Evolutionary conservation across 2,888 invertebrate species (phyloP).

Genomic region (Xestia xanthographa): DNA sequence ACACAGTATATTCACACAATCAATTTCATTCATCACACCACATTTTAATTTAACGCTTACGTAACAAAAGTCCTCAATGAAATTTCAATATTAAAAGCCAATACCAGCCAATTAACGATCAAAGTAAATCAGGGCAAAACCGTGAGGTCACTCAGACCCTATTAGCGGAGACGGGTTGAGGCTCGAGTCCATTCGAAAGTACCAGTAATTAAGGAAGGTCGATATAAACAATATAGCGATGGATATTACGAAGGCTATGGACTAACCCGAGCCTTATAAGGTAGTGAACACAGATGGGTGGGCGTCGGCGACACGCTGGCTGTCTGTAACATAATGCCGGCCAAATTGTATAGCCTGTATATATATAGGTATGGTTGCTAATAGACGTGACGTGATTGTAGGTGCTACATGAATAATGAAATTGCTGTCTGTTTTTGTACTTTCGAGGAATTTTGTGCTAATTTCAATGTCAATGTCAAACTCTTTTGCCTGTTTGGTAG

Average conservation of each 20-base stretch:
- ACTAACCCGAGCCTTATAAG: constrained; percentile 73
- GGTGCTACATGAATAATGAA: constrained; percentile 11
- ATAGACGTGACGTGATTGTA: constrained; percentile 24
- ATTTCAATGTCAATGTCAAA: constrained; percentile 13
- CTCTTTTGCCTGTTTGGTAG: neutral
- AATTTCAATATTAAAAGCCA: constrained; percentile 64
- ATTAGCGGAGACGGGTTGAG: constrained; percentile 76
- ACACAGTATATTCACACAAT: neutral
- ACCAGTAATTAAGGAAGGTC: constrained; percentile 79
- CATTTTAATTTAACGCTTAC: constrained; percentile 56
- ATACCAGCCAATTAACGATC: constrained; percentile 77
- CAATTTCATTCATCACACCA: constrained; percentile 53
- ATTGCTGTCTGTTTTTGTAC: neutral
- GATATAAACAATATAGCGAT: constrained; percentile 73
- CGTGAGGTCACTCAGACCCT: constrained; percentile 76
- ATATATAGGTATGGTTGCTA: constrained; percentile 29
- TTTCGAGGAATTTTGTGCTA: constrained; percentile 2
- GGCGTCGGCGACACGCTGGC: constrained; percentile 75
- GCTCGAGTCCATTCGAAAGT: constrained; percentile 76
- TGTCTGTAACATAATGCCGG: constrained; percentile 58
- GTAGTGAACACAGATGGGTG: constrained; percentile 67
- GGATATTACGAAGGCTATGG: constrained; percentile 67
- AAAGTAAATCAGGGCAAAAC: constrained; percentile 79
- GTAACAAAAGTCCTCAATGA: constrained; percentile 68
- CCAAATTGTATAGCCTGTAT: constrained; percentile 41